Percentiles rank a stretch among this genome's conserved stretches.
These are phyloP conservation scores for Platorchestia sp. DNA, from an alignment of 1,140 invertebrate genomes.

Conservation along the genomic window DNA sequence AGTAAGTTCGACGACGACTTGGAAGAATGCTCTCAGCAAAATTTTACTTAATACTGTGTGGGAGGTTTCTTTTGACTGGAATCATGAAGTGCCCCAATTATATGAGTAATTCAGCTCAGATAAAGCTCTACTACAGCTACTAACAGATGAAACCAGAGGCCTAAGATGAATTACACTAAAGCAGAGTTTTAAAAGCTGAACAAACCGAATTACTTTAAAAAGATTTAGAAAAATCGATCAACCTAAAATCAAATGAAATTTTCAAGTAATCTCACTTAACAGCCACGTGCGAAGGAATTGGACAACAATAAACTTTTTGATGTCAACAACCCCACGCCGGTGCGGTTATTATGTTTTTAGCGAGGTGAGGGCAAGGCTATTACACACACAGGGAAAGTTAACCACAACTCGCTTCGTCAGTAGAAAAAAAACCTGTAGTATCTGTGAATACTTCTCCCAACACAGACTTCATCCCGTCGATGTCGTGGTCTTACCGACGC, in stretches of 20 bases:
- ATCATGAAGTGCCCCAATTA: too few species aligned
- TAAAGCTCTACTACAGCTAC: background rate
- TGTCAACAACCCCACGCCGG: too few species aligned
- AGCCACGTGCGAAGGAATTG: background rate
- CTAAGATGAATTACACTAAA: background rate
- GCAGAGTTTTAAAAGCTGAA: background rate
- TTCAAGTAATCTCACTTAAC: background rate
- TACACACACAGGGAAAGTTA: too few species aligned
- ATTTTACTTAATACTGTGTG: background rate
- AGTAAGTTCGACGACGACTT: background rate
- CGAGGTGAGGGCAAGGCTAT: too few species aligned
- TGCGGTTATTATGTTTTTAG: too few species aligned
- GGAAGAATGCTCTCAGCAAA: background rate
- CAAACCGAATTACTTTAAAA: background rate
- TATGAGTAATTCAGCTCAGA: too few species aligned
- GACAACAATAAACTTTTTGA: too few species aligned
- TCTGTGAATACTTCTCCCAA: background rate
- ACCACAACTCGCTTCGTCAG: background rate
- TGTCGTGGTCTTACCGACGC: constrained; percentile 85
- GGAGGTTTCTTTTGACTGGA: background rate
- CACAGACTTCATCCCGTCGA: too few species aligned
- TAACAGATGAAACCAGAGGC: background rate
- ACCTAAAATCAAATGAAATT: background rate
- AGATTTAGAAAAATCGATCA: background rate
- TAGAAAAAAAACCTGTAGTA: background rate